These are phyloP conservation scores for Dione juno DNA, from an alignment of 2,888 invertebrate genomes.

Conservation along the genomic window DNA sequence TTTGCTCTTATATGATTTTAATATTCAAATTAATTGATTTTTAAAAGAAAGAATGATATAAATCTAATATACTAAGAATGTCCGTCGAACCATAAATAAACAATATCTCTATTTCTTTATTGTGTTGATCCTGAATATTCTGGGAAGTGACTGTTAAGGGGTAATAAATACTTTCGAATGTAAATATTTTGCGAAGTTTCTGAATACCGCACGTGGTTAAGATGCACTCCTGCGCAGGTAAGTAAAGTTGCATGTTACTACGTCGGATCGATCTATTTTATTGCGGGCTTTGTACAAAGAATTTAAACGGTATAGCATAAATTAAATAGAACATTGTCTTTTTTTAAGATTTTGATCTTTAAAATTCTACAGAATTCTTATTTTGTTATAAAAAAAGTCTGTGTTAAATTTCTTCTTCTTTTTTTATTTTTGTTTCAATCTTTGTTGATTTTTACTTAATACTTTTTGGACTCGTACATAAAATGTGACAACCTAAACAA, in stretches of 20 bases:
- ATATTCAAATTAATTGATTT: not conserved
- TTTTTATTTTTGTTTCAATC: too few relatives aligned
- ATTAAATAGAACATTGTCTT: not conserved
- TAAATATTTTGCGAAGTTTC: slow-evolving; percentile 60
- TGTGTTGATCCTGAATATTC: slow-evolving; percentile 47
- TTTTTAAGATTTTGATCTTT: not conserved
- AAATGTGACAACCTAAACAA: too few relatives aligned
- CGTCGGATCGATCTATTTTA: slow-evolving; percentile 76
- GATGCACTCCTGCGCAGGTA: slow-evolving; percentile 71
- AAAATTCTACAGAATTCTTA: not conserved
- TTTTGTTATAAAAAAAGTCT: too few relatives aligned
- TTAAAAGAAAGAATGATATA: slow-evolving; percentile 44
- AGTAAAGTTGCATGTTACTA: slow-evolving; percentile 78
- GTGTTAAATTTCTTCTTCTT: too few relatives aligned
- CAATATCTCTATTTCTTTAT: slow-evolving; percentile 48
- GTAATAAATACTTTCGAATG: slow-evolving; percentile 52
- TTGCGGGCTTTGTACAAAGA: slow-evolving; percentile 67
- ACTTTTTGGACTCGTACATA: too few relatives aligned
- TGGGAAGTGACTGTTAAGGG: slow-evolving; percentile 51
- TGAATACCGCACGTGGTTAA: slow-evolving; percentile 59
- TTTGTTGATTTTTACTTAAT: too few relatives aligned
- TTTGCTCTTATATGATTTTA: not conserved
- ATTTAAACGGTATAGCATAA: slow-evolving; percentile 55
- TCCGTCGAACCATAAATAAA: slow-evolving; percentile 49
- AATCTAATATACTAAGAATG: slow-evolving; percentile 49